phyloP scores from a whole-genome alignment of 2,113 vertebrate species.

The cattle (Bos taurus) region ARS-UCD2.0 NC_082638.1:3728501-3729000 shows the following conservation, averaged over 20 bases:
- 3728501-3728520: neutral
- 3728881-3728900: neutral
- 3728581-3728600: neutral
- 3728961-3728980: rapidly evolving
- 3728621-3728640: neutral
- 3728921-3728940: neutral
- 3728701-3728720: neutral
- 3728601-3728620: rapidly evolving
- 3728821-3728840: neutral
- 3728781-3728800: neutral
- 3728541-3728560: rapidly evolving
- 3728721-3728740: neutral
- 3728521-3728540: rapidly evolving
- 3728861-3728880: neutral
- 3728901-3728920: neutral
- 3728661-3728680: rapidly evolving
- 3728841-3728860: neutral
- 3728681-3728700: rapidly evolving
- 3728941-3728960: neutral
- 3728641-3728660: too few species aligned
- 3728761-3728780: neutral
- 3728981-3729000: too few species aligned
- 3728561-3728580: too few species aligned
- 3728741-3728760: neutral
- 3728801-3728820: neutral